Evolutionary conservation across 2,888 invertebrate genomes (phyloP).

Genomic region (Ophion obscuratus): DNA sequence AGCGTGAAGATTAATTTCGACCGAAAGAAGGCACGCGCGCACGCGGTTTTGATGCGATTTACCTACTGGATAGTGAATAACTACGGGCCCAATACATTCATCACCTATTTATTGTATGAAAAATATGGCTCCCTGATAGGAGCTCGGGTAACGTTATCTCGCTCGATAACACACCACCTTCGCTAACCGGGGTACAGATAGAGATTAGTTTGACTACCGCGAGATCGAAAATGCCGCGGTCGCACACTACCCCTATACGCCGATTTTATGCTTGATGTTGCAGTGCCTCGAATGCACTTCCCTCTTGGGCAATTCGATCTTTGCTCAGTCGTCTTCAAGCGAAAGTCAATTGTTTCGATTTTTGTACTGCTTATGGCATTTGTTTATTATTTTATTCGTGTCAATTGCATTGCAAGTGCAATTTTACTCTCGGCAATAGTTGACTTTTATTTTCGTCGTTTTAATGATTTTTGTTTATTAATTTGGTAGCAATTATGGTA

Average conservation of each 20-base stretch:
- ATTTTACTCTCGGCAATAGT: neutral
- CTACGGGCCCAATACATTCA: conserved; percentile 79
- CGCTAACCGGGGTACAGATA: conserved; percentile 77
- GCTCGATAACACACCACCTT: conserved; percentile 79
- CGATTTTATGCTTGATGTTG: neutral
- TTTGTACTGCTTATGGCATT: neutral
- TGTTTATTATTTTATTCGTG: neutral
- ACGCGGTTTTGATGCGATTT: conserved; percentile 70
- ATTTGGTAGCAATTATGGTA: too few species aligned
- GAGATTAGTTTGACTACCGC: conserved; percentile 81
- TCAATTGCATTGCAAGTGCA: neutral
- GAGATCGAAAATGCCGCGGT: conserved; percentile 37
- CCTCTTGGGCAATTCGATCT: neutral
- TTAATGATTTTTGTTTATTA: neutral
- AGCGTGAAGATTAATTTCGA: neutral
- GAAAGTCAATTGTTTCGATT: neutral
- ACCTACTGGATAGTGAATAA: conserved; percentile 74
- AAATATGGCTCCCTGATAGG: conserved; percentile 83
- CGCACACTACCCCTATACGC: conserved; percentile 14
- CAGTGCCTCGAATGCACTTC: neutral
- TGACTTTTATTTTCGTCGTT: neutral
- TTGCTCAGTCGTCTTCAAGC: neutral
- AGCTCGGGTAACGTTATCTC: conserved; percentile 82
- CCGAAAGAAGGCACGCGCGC: conserved; percentile 14
- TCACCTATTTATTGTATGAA: conserved; percentile 83